phyloP scores from a whole-genome alignment of 2,888 invertebrate genomes.

The Drosophila macrospina region DNA sequence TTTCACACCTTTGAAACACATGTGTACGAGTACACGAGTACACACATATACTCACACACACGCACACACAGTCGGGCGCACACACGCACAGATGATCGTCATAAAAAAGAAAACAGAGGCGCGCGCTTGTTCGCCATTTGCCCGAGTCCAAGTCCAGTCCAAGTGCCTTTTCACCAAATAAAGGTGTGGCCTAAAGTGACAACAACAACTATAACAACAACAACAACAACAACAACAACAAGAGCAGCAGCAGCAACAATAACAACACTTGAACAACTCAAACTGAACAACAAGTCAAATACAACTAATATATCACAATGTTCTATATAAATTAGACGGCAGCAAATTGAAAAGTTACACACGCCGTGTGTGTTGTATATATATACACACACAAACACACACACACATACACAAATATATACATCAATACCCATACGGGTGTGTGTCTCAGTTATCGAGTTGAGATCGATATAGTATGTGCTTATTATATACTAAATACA shows the following conservation, averaged over 20 bases:
- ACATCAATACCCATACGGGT: background rate
- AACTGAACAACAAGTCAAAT: conserved; percentile 39
- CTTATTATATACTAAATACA: conserved; percentile 16
- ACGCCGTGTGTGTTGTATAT: conserved; percentile 32
- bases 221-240: conserved; percentile 14
- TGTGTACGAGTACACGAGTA: no score
- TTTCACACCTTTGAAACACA: conserved; percentile 52
- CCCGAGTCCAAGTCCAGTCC: conserved; percentile 38
- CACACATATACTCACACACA: no score
- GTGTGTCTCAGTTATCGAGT: conserved; percentile 5
- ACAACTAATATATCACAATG: conserved; percentile 45
- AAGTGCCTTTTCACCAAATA: conserved; percentile 67
- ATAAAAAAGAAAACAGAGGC: conserved; percentile 61
- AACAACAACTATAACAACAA: conserved; percentile 36
- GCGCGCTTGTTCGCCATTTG: conserved; percentile 60
- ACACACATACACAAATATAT: conserved; percentile 1
- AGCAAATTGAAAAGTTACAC: conserved; percentile 61
- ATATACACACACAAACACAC: conserved; percentile 11
- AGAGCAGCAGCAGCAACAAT: conserved; percentile 5
- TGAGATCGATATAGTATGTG: conserved; percentile 15
- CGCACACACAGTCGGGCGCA: conserved; percentile 21
- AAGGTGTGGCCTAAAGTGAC: conserved; percentile 73
- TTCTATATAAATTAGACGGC: conserved; percentile 69
- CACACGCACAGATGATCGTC: conserved; percentile 36
- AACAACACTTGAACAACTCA: conserved; percentile 25